phyloP scores from a whole-genome alignment of 2,113 vertebrate species.

The Callocephalon fimbriatum region DNA sequence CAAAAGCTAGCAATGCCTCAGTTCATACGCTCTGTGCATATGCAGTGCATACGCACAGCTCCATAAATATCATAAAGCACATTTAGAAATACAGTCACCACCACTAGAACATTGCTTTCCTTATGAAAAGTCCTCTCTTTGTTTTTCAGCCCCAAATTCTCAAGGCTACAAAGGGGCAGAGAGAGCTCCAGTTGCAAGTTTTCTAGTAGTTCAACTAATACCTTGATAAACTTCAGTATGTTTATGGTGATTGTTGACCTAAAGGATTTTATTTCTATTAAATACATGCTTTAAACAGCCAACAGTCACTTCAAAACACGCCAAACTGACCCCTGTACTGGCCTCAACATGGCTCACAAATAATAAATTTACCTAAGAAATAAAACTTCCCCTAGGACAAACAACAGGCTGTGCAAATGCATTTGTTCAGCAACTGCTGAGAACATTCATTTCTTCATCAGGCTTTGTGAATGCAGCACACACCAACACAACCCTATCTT shows the following conservation, averaged over 20 bases:
- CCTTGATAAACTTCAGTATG: neutral
- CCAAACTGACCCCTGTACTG: neutral
- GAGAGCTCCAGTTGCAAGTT: neutral
- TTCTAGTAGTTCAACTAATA: neutral
- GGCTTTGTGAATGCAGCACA: neutral
- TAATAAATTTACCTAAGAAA: neutral
- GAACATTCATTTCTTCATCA: neutral
- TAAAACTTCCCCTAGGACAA: neutral
- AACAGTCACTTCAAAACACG: neutral
- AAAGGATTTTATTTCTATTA: neutral
- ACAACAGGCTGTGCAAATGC: neutral
- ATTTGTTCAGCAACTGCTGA: neutral
- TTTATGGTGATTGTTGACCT: neutral
- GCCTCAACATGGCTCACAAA: neutral
- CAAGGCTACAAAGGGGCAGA: rapidly evolving
- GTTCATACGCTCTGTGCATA: rapidly evolving
- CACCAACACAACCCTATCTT: neutral
- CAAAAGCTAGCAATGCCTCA: neutral
- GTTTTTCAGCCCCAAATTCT: neutral
- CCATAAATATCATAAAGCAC: rapidly evolving
- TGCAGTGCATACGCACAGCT: neutral
- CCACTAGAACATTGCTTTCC: neutral
- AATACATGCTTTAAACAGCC: neutral
- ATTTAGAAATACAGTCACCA: neutral
- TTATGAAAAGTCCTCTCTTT: neutral